phyloP scores from a whole-genome alignment of 1,140 invertebrate genomes.

The Planococcus citri region DNA sequence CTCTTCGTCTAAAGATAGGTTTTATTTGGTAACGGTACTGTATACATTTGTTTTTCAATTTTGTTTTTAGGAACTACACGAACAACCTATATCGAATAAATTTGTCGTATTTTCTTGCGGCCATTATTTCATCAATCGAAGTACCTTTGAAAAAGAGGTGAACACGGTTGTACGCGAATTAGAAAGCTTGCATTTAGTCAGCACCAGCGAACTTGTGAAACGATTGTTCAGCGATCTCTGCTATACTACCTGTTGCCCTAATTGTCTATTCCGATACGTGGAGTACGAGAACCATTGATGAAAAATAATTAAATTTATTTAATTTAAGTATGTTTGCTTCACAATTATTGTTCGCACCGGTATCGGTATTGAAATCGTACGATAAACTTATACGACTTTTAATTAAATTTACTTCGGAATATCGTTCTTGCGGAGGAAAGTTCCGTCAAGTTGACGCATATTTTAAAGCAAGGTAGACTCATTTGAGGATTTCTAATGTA shows the following conservation, averaged over 20 bases:
- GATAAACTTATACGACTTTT: too few relatives aligned
- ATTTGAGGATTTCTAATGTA: too few relatives aligned
- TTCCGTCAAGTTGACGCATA: too few relatives aligned
- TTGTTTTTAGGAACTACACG: background rate
- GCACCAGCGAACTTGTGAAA: conserved; percentile 8
- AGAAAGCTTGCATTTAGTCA: background rate
- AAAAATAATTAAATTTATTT: background rate
- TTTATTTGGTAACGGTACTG: too few relatives aligned
- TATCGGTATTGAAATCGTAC: too few relatives aligned
- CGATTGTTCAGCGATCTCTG: background rate
- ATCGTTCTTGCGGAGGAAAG: too few relatives aligned
- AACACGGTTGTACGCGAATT: background rate
- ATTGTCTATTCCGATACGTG: background rate
- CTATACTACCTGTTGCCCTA: conserved; percentile 3
- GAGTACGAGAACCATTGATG: background rate
- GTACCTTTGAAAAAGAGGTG: background rate
- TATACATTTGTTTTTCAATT: background rate
- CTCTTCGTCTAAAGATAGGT: too few relatives aligned
- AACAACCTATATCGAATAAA: background rate
- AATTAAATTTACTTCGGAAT: too few relatives aligned
- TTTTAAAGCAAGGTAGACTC: too few relatives aligned
- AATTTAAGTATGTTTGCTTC: background rate
- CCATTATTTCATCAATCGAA: background rate
- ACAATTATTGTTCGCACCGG: background rate
- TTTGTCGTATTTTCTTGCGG: conserved; percentile 10